These are phyloP conservation scores for Philereme transversata DNA, from an alignment of 2,888 invertebrate species.

Conservation along the genomic window DNA sequence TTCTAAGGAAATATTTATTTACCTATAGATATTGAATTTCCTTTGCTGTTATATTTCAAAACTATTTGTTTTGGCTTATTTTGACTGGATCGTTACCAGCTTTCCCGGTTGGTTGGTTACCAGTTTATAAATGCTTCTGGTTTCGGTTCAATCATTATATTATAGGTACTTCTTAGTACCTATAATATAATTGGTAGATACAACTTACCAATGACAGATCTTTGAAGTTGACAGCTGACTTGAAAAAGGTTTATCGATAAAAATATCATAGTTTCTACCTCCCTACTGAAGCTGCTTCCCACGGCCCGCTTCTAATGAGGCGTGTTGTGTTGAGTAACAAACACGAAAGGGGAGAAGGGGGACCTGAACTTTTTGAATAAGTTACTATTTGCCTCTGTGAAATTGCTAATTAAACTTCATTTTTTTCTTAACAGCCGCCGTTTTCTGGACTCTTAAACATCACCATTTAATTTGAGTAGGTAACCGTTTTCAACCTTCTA, in stretches of 20 bases:
- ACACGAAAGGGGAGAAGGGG: constrained; percentile 51
- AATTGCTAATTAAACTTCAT: constrained; percentile 57
- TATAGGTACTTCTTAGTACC: background rate
- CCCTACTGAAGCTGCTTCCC: constrained; percentile 70
- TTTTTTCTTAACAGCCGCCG: constrained; percentile 41
- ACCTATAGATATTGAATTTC: constrained; percentile 13
- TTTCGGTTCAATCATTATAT: background rate
- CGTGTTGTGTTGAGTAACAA: constrained; percentile 76
- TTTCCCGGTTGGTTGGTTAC: constrained; percentile 7
- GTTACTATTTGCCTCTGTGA: constrained; percentile 58
- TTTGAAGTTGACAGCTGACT: background rate
- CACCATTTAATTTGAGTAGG: constrained; percentile 25
- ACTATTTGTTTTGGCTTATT: constrained; percentile 8
- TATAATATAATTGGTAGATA: background rate
- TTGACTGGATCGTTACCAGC: constrained; percentile 12
- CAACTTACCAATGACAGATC: background rate
- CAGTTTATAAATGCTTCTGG: constrained; percentile 1
- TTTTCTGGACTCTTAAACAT: constrained; percentile 32
- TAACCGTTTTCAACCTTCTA: constrained; percentile 8
- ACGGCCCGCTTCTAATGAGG: constrained; percentile 80
- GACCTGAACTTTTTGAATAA: constrained; percentile 57
- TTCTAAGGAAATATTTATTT: constrained; percentile 24
- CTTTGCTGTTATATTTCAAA: constrained; percentile 19
- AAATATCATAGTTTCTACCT: constrained; percentile 34
- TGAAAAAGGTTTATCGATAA: constrained; percentile 31